Percentiles rank a stretch among this genome's conserved stretches.
Evolutionary conservation across 2,888 invertebrate genomes (phyloP).

Genomic region (Omphaloscelis lunosa): DNA sequence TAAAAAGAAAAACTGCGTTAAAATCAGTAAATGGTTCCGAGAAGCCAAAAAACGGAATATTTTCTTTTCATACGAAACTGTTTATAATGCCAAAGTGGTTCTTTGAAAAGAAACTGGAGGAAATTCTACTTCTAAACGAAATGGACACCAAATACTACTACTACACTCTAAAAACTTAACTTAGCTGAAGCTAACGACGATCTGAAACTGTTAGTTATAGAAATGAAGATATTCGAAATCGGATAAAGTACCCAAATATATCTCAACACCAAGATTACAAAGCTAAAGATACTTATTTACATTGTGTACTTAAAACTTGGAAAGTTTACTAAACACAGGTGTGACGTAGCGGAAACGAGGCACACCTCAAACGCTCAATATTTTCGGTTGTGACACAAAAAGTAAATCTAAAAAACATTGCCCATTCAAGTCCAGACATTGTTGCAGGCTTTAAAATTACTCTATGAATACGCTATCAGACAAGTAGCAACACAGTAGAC

Average conservation of each 20-base stretch:
- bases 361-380: conserved; percentile 55
- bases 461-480: conserved; percentile 66
- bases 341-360: conserved; percentile 56
- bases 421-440: conserved; percentile 26
- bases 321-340: conserved; percentile 56
- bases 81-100: not conserved
- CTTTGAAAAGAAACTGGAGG: not conserved
- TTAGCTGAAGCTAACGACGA: no score
- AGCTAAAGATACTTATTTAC: conserved; percentile 37
- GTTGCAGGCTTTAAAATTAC: conserved; percentile 62
- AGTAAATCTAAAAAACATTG: conserved; percentile 39
- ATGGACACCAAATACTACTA: not conserved
- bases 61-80: not conserved
- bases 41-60: not conserved
- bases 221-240: conserved; percentile 12
- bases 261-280: conserved; percentile 51
- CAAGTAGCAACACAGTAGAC: conserved; percentile 71
- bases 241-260: not conserved
- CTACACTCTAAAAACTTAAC: not conserved
- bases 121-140: not conserved
- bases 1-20: not conserved
- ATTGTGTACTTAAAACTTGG: conserved; percentile 51
- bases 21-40: conserved; percentile 1
- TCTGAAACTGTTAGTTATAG: not conserved
- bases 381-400: conserved; percentile 58